These are phyloP conservation scores for Empis livida DNA, from an alignment of 2,888 invertebrate species.

Conservation along the genomic window DNA sequence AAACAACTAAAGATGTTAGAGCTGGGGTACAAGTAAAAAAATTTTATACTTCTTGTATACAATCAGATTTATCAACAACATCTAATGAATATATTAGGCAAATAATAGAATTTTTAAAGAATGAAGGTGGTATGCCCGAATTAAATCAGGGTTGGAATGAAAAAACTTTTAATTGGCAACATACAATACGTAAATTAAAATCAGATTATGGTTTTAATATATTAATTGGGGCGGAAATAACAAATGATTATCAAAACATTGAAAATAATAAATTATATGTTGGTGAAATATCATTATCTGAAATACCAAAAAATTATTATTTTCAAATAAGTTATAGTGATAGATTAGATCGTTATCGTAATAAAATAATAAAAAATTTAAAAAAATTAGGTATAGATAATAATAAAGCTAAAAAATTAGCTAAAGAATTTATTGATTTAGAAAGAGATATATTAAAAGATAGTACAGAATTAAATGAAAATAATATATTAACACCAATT, in stretches of 20 bases:
- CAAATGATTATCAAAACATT: background rate
- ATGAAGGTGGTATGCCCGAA: constrained; percentile 2
- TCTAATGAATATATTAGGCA: background rate
- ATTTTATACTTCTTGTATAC: background rate
- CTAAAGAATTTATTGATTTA: constrained; percentile 1
- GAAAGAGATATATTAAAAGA: constrained; percentile 3
- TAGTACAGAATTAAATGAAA: background rate
- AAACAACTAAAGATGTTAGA: background rate
- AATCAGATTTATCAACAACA: background rate
- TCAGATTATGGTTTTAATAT: constrained; percentile 1
- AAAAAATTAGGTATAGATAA: constrained; percentile 2
- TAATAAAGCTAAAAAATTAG: background rate
- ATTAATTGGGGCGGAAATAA: background rate
- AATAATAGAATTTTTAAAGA: constrained; percentile 3
- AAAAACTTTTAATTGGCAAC: constrained; percentile 1
- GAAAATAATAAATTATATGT: background rate
- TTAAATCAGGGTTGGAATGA: constrained; percentile 4
- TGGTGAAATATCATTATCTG: background rate
- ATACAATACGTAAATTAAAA: constrained; percentile 1
- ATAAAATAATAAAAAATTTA: background rate
- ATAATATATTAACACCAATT: background rate
- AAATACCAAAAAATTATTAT: constrained; percentile 2
- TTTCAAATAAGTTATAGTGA: background rate
- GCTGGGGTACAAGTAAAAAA: background rate
- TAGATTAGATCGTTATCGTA: background rate